Percentiles rank a stretch among this genome's conserved stretches.
Evolutionary conservation across 1,140 invertebrate genomes (phyloP).

Genomic region (Pogonomyrmex barbatus): DNA sequence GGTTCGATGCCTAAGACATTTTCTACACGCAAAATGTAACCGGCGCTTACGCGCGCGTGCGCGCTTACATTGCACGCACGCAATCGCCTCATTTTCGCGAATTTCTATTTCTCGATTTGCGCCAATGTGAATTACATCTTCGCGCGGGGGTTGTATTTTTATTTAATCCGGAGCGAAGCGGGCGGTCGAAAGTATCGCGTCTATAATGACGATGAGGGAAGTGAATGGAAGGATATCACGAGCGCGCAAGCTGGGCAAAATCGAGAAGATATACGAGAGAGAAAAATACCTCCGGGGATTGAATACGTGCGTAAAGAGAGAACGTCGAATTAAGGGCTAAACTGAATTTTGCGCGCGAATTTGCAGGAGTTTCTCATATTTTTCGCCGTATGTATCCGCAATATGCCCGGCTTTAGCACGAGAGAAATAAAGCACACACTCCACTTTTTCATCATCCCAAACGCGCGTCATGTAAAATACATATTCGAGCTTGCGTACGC

Average conservation of each 20-base stretch:
- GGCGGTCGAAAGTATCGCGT: constrained; percentile 29
- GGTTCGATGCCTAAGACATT: background rate
- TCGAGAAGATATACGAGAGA: constrained; percentile 2
- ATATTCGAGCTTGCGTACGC: constrained; percentile 16
- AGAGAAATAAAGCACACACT: constrained; percentile 26
- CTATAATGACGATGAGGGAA: background rate
- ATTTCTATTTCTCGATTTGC: constrained; percentile 59
- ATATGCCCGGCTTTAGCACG: constrained; percentile 26
- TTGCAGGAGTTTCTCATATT: constrained; percentile 39
- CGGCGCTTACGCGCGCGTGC: constrained; percentile 11
- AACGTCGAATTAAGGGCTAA: constrained; percentile 40
- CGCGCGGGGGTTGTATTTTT: constrained; percentile 23
- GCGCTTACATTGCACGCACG: constrained; percentile 24
- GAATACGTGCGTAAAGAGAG: constrained; percentile 9
- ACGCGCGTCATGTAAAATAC: background rate
- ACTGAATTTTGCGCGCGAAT: constrained; percentile 16
- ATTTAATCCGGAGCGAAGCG: constrained; percentile 17
- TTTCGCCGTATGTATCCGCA: constrained; percentile 14
- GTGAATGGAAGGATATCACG: constrained; percentile 16
- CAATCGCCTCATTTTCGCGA: constrained; percentile 61
- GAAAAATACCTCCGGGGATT: constrained; percentile 7
- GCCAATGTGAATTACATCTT: constrained; percentile 64
- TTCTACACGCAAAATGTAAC: constrained; percentile 25
- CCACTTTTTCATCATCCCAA: constrained; percentile 45
- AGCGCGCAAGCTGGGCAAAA: constrained; percentile 16